Conservation (phyloP, 2,113 vertebrate genomes). For the Salvelinus fontinalis region DNA sequence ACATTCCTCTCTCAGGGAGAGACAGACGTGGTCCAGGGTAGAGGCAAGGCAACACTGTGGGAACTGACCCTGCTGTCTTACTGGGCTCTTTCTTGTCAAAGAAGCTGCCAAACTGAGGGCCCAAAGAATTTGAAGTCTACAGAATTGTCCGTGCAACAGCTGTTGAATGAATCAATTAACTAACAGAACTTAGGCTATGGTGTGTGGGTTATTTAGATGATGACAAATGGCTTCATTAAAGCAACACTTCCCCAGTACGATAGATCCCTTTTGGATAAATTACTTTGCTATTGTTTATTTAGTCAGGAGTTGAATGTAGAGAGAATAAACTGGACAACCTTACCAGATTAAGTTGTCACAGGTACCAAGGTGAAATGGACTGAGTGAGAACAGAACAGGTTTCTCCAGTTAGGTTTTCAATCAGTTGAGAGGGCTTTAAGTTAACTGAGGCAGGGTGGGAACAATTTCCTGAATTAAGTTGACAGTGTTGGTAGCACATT, state of each 20-base stretch:
- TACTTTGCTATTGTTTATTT: background rate
- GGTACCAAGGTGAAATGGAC: constrained; percentile 14
- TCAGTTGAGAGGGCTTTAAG: constrained; percentile 20
- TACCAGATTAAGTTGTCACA: constrained; percentile 11
- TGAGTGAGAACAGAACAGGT: constrained; percentile 6
- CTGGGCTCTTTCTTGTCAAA: constrained; percentile 45
- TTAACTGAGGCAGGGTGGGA: constrained; percentile 39
- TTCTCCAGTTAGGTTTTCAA: constrained; percentile 20
- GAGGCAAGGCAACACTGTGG: constrained; percentile 32
- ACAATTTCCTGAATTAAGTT: background rate
- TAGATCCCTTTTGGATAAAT: constrained; percentile 1
- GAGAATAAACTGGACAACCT: background rate
- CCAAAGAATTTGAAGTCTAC: constrained; percentile 27
- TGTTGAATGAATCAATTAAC: constrained; percentile 39
- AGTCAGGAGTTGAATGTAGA: background rate
- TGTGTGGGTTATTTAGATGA: constrained; percentile 44
- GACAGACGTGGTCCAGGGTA: constrained; percentile 42
- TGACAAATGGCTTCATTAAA: constrained; percentile 53
- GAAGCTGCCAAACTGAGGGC: constrained; percentile 17
- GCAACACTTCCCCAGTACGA: constrained; percentile 34
- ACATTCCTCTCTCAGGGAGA: constrained; percentile 57
- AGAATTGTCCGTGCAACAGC: constrained; percentile 27
- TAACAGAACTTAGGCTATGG: constrained; percentile 33
- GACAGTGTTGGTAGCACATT: constrained; percentile 22
- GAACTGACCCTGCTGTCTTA: constrained; percentile 49